phyloP scores from a whole-genome alignment of 1,140 invertebrate species.

The Octopus sinensis region DNA sequence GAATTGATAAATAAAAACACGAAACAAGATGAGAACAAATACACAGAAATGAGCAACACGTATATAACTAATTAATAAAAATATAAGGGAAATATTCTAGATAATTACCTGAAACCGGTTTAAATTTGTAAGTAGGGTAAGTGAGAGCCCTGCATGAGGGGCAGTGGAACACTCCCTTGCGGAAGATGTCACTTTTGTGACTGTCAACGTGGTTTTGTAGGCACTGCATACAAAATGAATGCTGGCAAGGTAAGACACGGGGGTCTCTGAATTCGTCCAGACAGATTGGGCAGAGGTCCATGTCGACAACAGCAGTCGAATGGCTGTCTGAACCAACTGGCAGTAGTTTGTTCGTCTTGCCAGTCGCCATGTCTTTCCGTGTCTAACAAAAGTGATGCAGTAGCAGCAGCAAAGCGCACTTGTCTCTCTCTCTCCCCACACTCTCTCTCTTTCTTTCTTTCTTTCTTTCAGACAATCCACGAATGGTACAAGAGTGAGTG shows the following conservation, averaged over 20 bases:
- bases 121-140: neutral
- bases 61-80: too few species aligned
- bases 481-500: neutral
- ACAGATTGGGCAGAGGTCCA: constrained; percentile 3
- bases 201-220: constrained; percentile 5
- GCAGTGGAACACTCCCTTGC: neutral
- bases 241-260: neutral
- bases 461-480: neutral
- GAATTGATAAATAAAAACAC: neutral
- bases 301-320: neutral
- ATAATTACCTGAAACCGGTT: neutral
- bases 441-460: neutral
- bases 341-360: neutral
- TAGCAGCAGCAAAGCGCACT: too few species aligned
- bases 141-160: neutral
- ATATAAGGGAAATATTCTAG: neutral
- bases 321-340: neutral
- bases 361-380: neutral
- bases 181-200: neutral
- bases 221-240: neutral
- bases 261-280: neutral
- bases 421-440: too few species aligned
- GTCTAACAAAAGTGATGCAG: too few species aligned
- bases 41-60: neutral
- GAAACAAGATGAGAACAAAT: neutral